These are phyloP conservation scores for Phocoena phocoena DNA, from an alignment of 2,113 vertebrate species.

Conservation along the genomic window DNA sequence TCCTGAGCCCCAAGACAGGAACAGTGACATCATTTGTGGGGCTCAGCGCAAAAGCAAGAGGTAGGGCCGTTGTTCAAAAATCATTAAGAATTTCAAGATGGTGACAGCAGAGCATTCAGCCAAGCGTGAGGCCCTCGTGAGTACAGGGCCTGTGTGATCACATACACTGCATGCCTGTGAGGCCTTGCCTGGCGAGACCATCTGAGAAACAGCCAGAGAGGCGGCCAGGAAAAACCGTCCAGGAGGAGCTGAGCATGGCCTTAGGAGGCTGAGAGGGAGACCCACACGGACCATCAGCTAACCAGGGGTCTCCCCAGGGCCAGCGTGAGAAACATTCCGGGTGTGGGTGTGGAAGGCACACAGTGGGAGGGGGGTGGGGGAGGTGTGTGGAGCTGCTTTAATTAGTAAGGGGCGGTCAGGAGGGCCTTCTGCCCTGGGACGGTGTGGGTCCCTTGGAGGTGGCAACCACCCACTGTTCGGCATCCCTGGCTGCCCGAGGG, in stretches of 20 bases:
- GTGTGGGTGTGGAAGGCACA: not conserved
- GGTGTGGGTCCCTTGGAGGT: not conserved
- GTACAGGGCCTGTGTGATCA: not conserved
- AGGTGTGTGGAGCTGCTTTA: not conserved
- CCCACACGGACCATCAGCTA: not conserved
- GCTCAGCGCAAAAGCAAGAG: not conserved
- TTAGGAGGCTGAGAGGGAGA: not conserved
- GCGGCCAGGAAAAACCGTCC: not conserved
- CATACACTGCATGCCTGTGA: not conserved
- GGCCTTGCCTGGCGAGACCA: not conserved
- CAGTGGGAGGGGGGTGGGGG: fast-evolving
- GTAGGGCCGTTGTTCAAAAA: not conserved
- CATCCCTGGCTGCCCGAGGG: not conserved
- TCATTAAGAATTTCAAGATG: not conserved
- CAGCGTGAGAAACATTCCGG: no score
- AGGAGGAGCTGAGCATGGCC: not conserved
- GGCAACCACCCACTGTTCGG: not conserved
- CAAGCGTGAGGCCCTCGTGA: not conserved
- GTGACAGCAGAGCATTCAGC: not conserved
- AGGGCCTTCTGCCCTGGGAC: not conserved
- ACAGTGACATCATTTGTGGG: not conserved
- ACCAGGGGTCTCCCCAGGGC: not conserved
- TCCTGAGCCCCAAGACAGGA: not conserved
- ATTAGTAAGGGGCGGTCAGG: not conserved
- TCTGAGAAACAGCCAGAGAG: not conserved